Percentiles rank a stretch among this genome's conserved stretches.
Evolutionary conservation across 2,113 vertebrate genomes (phyloP).

Genomic region (Silurus meridionalis): DNA sequence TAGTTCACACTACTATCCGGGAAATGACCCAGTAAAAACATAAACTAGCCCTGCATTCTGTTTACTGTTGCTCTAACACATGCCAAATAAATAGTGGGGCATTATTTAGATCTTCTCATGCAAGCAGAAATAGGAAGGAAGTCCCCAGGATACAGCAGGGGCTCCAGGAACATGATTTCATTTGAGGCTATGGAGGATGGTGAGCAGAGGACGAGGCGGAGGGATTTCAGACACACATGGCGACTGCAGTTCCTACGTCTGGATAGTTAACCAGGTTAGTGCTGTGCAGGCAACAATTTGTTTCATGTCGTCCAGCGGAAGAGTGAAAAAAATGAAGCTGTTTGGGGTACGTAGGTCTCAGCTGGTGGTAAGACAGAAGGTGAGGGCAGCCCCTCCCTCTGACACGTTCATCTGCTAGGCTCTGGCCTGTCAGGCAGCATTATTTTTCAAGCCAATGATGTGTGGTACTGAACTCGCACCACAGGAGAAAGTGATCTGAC

Average conservation of each 20-base stretch:
- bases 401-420: constrained; percentile 61
- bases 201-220: constrained; percentile 7
- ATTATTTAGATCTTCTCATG: constrained; percentile 66
- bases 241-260: constrained; percentile 51
- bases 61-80: constrained; percentile 66
- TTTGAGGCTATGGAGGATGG: constrained; percentile 31
- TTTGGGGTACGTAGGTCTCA: constrained; percentile 53
- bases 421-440: constrained; percentile 78
- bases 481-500: constrained; percentile 75
- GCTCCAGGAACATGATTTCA: constrained; percentile 44
- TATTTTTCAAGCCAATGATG: constrained; percentile 75
- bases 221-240: constrained; percentile 46
- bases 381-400: constrained; percentile 47
- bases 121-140: constrained; percentile 49
- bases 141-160: constrained; percentile 39
- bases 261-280: constrained; percentile 57
- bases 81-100: constrained; percentile 66
- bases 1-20: constrained; percentile 51
- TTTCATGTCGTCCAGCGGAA: constrained; percentile 46
- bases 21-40: constrained; percentile 63
- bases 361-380: constrained; percentile 57
- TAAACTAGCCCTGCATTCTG: constrained; percentile 63
- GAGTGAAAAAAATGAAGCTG: constrained; percentile 41
- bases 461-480: constrained; percentile 69
- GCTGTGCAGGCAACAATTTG: constrained; percentile 46